Conservation (phyloP, 2,888 invertebrate genomes). For the Apamea epomidion region DNA sequence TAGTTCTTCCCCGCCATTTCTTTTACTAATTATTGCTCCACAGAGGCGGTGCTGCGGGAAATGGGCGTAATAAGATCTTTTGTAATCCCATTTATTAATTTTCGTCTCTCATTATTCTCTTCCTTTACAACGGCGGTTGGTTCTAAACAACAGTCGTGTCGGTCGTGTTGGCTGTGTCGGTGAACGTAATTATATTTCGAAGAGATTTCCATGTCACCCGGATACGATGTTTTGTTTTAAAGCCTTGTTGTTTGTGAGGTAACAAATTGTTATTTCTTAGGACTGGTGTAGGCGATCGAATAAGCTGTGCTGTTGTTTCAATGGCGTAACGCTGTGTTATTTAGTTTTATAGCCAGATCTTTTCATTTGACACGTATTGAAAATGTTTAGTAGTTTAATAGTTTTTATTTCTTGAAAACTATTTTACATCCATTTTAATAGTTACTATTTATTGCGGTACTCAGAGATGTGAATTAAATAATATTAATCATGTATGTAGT, state of each 20-base stretch:
- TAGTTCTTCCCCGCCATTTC: slow-evolving; percentile 74
- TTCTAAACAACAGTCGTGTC: slow-evolving; percentile 74
- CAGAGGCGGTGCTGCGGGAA: slow-evolving; percentile 79
- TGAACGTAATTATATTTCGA: slow-evolving; percentile 72
- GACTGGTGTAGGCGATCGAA: slow-evolving; percentile 12
- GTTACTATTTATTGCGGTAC: neutral
- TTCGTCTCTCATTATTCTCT: slow-evolving; percentile 76
- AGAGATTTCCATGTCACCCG: slow-evolving; percentile 61
- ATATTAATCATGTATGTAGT: no score
- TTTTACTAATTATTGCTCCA: slow-evolving; percentile 83
- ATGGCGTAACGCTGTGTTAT: neutral
- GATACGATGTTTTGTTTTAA: slow-evolving; percentile 54
- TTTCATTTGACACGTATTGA: neutral
- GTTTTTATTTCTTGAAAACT: neutral
- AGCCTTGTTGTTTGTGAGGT: slow-evolving; percentile 44
- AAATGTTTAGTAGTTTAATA: no score
- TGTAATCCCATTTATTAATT: slow-evolving; percentile 80
- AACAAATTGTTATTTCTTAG: slow-evolving; percentile 52
- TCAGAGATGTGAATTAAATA: neutral
- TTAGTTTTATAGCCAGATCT: neutral
- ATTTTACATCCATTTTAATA: neutral
- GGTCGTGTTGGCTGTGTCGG: slow-evolving; percentile 58
- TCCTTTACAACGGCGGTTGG: slow-evolving; percentile 71
- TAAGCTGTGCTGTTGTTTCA: slow-evolving; percentile 10
- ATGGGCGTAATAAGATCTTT: slow-evolving; percentile 86